Evolutionary conservation across 2,797 vertebrate species (phyloP).

Genomic region (Garrulus glandarius): DNA sequence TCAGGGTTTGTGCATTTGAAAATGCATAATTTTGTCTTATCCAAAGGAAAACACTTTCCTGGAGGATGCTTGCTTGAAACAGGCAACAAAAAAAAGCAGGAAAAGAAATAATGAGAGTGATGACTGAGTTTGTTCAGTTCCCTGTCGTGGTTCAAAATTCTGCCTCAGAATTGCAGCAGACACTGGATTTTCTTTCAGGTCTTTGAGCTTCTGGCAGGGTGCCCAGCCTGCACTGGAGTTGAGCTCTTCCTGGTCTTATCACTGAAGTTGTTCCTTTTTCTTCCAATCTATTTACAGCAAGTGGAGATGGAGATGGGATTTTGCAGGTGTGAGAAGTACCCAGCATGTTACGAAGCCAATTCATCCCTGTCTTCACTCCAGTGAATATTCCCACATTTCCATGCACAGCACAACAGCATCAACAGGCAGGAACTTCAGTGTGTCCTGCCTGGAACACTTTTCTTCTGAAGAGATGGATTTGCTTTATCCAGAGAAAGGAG

Average conservation of each 20-base stretch:
- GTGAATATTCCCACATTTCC: background rate
- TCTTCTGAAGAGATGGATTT: background rate
- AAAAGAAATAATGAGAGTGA: background rate
- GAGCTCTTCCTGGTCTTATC: background rate
- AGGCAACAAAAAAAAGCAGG: background rate
- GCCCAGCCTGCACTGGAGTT: background rate
- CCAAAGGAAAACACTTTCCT: background rate
- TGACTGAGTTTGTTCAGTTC: background rate
- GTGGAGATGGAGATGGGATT: background rate
- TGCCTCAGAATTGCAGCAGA: background rate
- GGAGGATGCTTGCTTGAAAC: background rate
- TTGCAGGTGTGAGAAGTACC: background rate
- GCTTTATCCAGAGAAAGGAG: background rate
- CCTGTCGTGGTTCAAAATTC: accelerated
- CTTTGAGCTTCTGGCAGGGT: background rate
- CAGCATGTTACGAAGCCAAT: background rate
- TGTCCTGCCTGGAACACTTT: background rate
- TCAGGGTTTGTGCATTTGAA: background rate
- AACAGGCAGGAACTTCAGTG: background rate
- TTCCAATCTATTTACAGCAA: background rate
- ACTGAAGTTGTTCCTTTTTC: background rate
- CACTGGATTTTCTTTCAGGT: background rate
- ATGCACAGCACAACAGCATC: background rate
- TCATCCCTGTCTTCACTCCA: background rate
- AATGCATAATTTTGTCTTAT: accelerated